Percentiles rank a stretch among this genome's conserved stretches.
Conservation (phyloP, 2,797 vertebrate genomes). For the Myotis myotis region DNA sequence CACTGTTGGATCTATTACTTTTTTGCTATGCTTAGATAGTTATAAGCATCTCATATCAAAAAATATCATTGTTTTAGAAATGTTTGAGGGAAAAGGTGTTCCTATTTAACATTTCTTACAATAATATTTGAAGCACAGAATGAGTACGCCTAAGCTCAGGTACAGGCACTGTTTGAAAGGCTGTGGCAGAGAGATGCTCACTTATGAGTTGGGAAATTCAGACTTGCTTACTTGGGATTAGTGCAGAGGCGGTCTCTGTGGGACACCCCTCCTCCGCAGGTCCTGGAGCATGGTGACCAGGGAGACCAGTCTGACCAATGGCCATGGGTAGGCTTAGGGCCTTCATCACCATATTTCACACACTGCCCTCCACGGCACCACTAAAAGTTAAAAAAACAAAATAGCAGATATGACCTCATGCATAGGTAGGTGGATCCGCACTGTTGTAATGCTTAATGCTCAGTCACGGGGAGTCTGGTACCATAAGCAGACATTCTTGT, state of each 20-base stretch:
- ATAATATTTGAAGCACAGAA: fast-evolving
- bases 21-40: not conserved
- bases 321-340: conserved; percentile 89
- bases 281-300: conserved; percentile 92
- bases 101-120: fast-evolving
- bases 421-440: fast-evolving
- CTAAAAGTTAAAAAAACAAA: conserved; percentile 76
- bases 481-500: fast-evolving
- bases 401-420: not conserved
- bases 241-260: conserved; percentile 91
- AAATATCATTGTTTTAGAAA: not conserved
- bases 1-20: not conserved
- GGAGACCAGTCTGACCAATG: conserved; percentile 92
- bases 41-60: not conserved
- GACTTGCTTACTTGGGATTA: conserved; percentile 86
- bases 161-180: fast-evolving
- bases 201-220: too few species aligned
- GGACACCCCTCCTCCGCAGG: conserved; percentile 91
- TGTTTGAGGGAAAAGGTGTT: not conserved
- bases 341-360: conserved; percentile 92
- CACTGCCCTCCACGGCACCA: conserved; percentile 95
- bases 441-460: fast-evolving
- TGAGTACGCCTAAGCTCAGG: fast-evolving
- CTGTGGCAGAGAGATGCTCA: fast-evolving
- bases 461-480: not conserved